Conservation (phyloP, 2,113 vertebrate genomes). For the Agapornis roseicollis region DNA sequence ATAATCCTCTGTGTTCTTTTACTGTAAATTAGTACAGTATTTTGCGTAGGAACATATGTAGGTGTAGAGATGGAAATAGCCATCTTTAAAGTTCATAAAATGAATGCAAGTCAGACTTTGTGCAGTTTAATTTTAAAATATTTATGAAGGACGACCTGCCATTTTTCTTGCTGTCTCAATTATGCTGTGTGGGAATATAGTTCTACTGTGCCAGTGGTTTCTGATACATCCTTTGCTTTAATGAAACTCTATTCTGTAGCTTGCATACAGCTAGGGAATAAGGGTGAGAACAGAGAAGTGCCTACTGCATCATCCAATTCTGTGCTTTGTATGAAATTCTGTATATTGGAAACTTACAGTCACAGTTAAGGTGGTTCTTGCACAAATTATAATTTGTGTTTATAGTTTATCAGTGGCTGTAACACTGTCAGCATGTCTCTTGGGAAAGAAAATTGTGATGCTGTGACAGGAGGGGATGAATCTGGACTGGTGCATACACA, state of each 20-base stretch:
- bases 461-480: background rate
- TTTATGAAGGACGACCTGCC: constrained; percentile 13
- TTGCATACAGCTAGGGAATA: background rate
- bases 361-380: background rate
- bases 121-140: constrained; percentile 13
- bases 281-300: background rate
- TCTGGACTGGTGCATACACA: background rate
- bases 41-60: constrained; percentile 6
- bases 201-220: background rate
- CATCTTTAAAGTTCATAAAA: constrained; percentile 20
- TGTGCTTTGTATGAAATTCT: background rate
- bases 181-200: background rate
- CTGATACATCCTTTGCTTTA: background rate
- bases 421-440: background rate
- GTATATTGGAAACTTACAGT: background rate
- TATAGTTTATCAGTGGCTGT: background rate
- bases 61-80: constrained; percentile 26
- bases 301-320: background rate
- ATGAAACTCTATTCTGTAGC: background rate
- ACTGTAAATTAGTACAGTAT: background rate
- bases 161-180: background rate
- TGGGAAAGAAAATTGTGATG: background rate
- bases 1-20: background rate
- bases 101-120: background rate
- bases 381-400: background rate